These are phyloP conservation scores for Rhinatrema bivittatum DNA, from an alignment of 2,797 vertebrate genomes.

Conservation along the genomic window DNA sequence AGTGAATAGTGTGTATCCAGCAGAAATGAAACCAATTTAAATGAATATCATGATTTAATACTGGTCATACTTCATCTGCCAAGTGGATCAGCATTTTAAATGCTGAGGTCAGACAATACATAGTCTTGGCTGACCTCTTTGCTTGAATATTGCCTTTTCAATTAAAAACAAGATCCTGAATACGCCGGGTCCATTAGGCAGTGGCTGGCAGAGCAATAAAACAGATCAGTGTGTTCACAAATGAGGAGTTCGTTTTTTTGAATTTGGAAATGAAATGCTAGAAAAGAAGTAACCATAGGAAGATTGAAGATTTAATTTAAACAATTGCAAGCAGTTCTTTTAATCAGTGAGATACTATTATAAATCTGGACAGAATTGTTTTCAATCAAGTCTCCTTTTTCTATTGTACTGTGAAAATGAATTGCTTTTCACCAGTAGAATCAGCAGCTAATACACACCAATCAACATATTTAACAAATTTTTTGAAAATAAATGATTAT, in stretches of 20 bases:
- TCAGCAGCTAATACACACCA: no score
- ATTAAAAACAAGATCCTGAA: constrained; percentile 3
- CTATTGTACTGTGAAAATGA: constrained; percentile 17
- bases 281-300: constrained; percentile 14
- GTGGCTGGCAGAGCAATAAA: constrained; percentile 1
- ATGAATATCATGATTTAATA: no score
- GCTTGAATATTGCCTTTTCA: constrained; percentile 2
- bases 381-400: constrained; percentile 32
- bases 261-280: constrained; percentile 1
- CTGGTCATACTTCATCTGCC: no score
- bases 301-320: constrained; percentile 41
- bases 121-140: no score
- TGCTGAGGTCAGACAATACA: no score
- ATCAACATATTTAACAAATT: no score
- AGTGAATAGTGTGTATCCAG: no score
- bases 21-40: no score
- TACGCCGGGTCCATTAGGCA: background rate
- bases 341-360: constrained; percentile 47
- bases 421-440: constrained; percentile 19
- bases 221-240: background rate
- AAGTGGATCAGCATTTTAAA: no score
- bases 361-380: constrained; percentile 32
- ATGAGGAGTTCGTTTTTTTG: constrained; percentile 9
- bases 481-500: no score
- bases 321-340: constrained; percentile 29